phyloP scores from a whole-genome alignment of 2,113 vertebrate species.

The Ovibos moschatus region DNA sequence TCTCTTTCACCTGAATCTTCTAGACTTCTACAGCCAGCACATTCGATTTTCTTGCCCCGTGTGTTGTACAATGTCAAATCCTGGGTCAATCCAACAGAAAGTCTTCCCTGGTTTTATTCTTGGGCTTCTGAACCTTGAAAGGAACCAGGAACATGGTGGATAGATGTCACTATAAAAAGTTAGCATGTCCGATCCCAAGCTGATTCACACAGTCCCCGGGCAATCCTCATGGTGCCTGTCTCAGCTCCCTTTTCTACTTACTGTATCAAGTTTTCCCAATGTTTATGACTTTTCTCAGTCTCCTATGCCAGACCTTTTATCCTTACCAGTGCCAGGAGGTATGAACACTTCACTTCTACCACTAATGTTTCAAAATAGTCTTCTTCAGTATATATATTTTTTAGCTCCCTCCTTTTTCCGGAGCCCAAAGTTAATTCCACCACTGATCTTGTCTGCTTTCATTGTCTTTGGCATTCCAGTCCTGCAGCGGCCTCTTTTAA shows the following conservation, averaged over 20 bases:
- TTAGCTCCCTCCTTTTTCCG: background rate
- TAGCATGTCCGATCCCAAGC: background rate
- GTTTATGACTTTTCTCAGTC: background rate
- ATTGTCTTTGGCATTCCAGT: background rate
- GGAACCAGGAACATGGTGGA: background rate
- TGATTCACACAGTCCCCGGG: background rate
- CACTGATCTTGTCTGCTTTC: background rate
- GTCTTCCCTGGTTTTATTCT: background rate
- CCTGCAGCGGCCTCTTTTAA: background rate
- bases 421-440: background rate
- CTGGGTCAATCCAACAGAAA: background rate
- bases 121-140: background rate
- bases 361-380: background rate
- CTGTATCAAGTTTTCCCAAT: background rate
- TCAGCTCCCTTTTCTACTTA: background rate
- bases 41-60: background rate
- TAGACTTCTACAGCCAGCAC: background rate
- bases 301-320: background rate
- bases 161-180: background rate
- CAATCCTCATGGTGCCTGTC: background rate
- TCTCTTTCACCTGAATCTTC: background rate
- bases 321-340: background rate
- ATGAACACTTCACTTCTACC: background rate
- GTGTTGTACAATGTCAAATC: background rate
- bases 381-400: background rate